Conservation (phyloP, 2,888 invertebrate species). For the Tryphoninae sp. region DNA sequence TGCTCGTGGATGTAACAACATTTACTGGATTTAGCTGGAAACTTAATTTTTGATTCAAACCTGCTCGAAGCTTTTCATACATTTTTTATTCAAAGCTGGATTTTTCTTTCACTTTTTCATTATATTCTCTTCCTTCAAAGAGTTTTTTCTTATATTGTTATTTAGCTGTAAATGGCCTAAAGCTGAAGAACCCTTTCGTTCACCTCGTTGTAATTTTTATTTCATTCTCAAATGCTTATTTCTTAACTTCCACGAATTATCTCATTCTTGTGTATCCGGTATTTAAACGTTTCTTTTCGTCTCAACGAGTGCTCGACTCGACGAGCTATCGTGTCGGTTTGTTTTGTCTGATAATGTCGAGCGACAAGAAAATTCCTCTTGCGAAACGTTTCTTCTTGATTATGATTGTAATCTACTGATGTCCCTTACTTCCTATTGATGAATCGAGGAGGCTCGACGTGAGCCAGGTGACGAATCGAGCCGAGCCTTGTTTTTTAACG, state of each 20-base stretch:
- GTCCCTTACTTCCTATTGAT: not conserved
- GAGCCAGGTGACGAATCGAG: not conserved
- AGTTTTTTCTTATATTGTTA: not conserved
- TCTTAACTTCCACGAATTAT: not conserved
- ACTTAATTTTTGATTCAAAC: not conserved
- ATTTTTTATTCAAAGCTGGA: constrained; percentile 21
- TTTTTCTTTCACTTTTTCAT: constrained; percentile 14
- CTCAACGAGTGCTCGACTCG: not conserved
- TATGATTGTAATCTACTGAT: not conserved
- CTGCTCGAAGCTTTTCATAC: constrained; percentile 1
- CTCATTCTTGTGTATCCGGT: not conserved
- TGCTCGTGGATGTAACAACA: constrained; percentile 34
- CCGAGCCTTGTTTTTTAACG: not conserved
- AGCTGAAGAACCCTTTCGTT: not conserved
- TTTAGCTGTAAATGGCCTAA: constrained; percentile 21
- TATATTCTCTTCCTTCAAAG: not conserved
- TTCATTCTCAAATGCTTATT: not conserved
- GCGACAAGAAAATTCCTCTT: not conserved
- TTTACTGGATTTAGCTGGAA: not conserved
- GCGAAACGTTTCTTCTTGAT: not conserved
- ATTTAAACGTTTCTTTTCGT: not conserved
- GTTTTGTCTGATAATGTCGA: not conserved
- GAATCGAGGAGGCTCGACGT: not conserved
- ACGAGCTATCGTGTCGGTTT: not conserved
- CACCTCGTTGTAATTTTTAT: not conserved